Percentiles rank a stretch among this genome's conserved stretches.
Evolutionary conservation across 1,140 invertebrate genomes (phyloP).

Genomic region (Philaenus spumarius): DNA sequence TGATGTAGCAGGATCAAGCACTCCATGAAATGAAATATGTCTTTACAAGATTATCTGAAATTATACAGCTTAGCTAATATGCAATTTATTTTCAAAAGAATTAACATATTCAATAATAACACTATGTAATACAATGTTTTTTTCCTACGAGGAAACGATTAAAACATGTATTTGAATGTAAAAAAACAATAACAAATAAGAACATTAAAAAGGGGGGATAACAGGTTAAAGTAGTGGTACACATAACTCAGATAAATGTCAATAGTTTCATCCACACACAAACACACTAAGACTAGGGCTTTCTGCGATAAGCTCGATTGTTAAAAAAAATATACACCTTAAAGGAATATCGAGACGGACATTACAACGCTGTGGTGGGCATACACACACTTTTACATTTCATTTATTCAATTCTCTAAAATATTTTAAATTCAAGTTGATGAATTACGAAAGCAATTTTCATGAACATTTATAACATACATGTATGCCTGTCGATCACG

Average conservation of each 20-base stretch:
- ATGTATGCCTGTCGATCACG: neutral
- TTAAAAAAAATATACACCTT: conserved; percentile 7
- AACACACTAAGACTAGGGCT: neutral
- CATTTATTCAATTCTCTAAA: too few relatives aligned
- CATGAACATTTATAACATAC: neutral
- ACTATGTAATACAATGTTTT: neutral
- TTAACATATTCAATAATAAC: neutral
- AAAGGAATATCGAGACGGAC: neutral
- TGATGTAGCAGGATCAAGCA: too few relatives aligned
- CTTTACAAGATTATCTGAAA: too few relatives aligned
- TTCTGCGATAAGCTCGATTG: conserved; percentile 5
- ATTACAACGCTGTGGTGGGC: too few relatives aligned
- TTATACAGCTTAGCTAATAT: too few relatives aligned
- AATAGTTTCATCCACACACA: neutral
- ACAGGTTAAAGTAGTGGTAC: neutral
- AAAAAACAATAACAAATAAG: neutral
- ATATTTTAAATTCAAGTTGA: too few relatives aligned
- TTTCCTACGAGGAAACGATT: neutral
- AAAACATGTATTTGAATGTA: neutral
- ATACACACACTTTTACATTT: too few relatives aligned
- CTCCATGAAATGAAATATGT: too few relatives aligned
- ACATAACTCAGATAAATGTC: neutral
- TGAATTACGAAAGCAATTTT: too few relatives aligned
- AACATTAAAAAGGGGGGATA: neutral
- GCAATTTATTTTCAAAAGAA: too few relatives aligned